Conservation (phyloP, 2,113 vertebrate genomes). For the Leucosticte australis region DNA sequence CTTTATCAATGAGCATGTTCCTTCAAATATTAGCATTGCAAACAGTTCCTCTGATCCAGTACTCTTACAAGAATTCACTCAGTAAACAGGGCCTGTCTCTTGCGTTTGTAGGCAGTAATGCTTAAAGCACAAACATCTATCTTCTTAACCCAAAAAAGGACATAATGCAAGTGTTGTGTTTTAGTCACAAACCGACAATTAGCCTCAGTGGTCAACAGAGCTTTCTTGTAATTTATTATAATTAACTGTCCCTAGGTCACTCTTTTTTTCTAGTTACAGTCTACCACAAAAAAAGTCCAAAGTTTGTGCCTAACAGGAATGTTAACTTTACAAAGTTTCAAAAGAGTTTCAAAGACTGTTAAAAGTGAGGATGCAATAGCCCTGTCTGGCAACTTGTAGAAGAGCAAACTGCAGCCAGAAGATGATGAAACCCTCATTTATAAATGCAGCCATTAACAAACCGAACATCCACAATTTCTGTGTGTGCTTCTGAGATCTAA, state of each 20-base stretch:
- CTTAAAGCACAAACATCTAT: not conserved
- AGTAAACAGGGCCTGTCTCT: not conserved
- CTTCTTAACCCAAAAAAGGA: slow-evolving; percentile 29
- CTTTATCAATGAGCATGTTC: slow-evolving; percentile 11
- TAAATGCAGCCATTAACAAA: not conserved
- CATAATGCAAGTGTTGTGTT: not conserved
- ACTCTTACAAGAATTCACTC: not conserved
- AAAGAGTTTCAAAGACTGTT: not conserved
- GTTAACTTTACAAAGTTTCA: not conserved
- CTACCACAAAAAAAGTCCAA: not conserved
- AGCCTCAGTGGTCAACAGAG: not conserved
- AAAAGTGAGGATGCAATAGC: not conserved
- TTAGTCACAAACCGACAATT: not conserved
- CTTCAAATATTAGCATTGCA: slow-evolving; percentile 25
- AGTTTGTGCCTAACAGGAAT: not conserved
- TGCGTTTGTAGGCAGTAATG: not conserved
- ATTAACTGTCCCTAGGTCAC: not conserved
- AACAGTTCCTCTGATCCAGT: not conserved
- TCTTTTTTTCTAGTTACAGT: slow-evolving; percentile 10
- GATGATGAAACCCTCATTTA: not conserved
- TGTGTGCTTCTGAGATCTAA: not conserved
- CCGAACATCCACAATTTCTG: not conserved
- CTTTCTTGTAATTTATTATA: not conserved
- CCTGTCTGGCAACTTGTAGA: not conserved
- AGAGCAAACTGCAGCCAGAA: not conserved